Evolutionary conservation across 2,797 vertebrate species (phyloP), one percentile per base, ranked within the genome.

Genomic region (Leptodactylus fallax): DNA sequence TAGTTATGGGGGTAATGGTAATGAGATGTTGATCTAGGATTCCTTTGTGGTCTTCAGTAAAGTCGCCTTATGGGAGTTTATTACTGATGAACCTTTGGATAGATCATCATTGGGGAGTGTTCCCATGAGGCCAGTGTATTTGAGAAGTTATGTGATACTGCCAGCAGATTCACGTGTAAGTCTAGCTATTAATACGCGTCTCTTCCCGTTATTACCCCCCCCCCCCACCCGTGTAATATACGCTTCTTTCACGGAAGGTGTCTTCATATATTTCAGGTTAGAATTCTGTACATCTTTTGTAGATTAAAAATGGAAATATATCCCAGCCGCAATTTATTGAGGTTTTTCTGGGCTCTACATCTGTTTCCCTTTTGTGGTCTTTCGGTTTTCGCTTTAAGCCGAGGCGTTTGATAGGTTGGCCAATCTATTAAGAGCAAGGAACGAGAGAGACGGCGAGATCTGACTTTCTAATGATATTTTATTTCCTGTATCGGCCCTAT

Each of bases 341-440:
- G 84, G 55, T 25, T 84, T 84, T 61, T 84, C 25, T 74, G 19
- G 19, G 17, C 27, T 17, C 8, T n/a, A 72, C 85, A 86, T 86
- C 85, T 86, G 85, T 58, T 86, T 86, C 77, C 19, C 63, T 86
- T 86, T 86, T 80, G 85, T 14, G 85, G 49, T 78, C 63, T 79
- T 53, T 65, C 27, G 61, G 65, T 86, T 65, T 69, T 45, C 49
- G 8, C 45, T 55, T 55, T 10, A n/a, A 51, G 12, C 49, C 47
- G 36, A 61, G 19, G 45, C 23, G 17, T 63, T 79, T 53, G 7
- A 78, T 65, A 49, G 47, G 55, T 53, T 51, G 45, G 16, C 76
- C 47, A 51, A 49, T 27, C 51, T 69, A 80, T 47, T 74, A 45
- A 47, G 51, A 71, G 81, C 7, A 6, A 17, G 11, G n/a, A 61